Conservation (phyloP, 2,888 invertebrate species). For the Tipula unca region DNA sequence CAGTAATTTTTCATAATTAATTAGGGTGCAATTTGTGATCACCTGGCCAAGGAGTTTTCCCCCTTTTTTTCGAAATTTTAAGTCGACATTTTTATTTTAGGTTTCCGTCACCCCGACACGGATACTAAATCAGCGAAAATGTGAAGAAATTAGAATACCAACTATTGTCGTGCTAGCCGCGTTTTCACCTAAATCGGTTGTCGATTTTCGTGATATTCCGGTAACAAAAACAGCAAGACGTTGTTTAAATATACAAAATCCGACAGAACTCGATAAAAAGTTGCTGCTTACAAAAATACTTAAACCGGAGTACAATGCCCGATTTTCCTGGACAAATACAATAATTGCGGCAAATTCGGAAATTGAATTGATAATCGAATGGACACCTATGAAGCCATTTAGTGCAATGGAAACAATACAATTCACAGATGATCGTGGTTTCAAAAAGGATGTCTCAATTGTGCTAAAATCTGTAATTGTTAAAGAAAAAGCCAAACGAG, state of each 20-base stretch:
- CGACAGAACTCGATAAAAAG: slow-evolving; percentile 43
- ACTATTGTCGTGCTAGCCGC: slow-evolving; percentile 50
- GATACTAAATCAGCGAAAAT: slow-evolving; percentile 32
- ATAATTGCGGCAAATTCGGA: slow-evolving; percentile 48
- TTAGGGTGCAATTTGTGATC: background rate
- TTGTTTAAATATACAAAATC: slow-evolving; percentile 51
- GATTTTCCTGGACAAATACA: slow-evolving; percentile 48
- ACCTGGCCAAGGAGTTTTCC: background rate
- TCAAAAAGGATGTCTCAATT: slow-evolving; percentile 57
- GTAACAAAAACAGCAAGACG: slow-evolving; percentile 49
- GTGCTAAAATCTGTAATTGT: slow-evolving; percentile 48
- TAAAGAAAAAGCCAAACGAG: background rate
- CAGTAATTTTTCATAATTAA: background rate
- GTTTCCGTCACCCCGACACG: slow-evolving; percentile 39
- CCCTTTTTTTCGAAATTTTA: background rate
- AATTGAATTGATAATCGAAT: slow-evolving; percentile 49
- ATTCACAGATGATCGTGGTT: slow-evolving; percentile 53
- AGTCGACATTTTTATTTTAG: slow-evolving; percentile 26
- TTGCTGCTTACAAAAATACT: slow-evolving; percentile 46
- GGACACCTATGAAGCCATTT: slow-evolving; percentile 54
- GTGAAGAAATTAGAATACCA: slow-evolving; percentile 38
- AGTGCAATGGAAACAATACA: slow-evolving; percentile 54
- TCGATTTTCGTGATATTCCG: slow-evolving; percentile 57
- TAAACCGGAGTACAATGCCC: slow-evolving; percentile 49
- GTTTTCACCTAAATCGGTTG: slow-evolving; percentile 56